A percentile compares a stretch with the other conserved stretches of the same genome.
These are phyloP conservation scores for Epinephelus lanceolatus DNA, from an alignment of 2,113 vertebrate species.

Conservation along the genomic window DNA sequence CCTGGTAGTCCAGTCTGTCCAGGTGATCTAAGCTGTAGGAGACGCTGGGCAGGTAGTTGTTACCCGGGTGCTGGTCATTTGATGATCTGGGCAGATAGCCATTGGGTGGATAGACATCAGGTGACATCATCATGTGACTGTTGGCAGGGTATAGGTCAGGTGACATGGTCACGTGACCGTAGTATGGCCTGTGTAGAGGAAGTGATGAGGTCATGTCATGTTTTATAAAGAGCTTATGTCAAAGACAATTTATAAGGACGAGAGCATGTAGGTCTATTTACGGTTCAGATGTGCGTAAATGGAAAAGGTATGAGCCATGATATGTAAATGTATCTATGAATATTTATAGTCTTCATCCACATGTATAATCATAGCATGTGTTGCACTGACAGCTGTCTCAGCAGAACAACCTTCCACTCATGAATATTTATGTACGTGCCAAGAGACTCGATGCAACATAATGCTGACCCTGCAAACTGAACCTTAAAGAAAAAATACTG, in stretches of 20 bases:
- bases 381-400: constrained; percentile 33
- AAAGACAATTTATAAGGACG: background rate
- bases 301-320: background rate
- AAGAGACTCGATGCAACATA: background rate
- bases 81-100: constrained; percentile 63
- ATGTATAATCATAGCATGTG: constrained; percentile 9
- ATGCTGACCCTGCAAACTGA: background rate
- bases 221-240: background rate
- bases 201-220: background rate
- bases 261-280: background rate
- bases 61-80: constrained; percentile 55
- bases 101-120: constrained; percentile 63
- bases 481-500: background rate
- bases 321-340: constrained; percentile 8
- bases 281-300: background rate
- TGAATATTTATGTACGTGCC: constrained; percentile 6
- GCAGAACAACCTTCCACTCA: constrained; percentile 20
- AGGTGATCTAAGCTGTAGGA: constrained; percentile 81
- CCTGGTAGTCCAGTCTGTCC: constrained; percentile 78
- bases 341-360: constrained; percentile 11
- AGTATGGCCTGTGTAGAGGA: constrained; percentile 69
- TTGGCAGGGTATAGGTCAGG: constrained; percentile 67
- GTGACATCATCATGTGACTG: constrained; percentile 70
- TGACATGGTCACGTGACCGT: constrained; percentile 73
- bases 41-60: constrained; percentile 75